phyloP scores from a whole-genome alignment of 1,140 invertebrate species.

The Leucophenga varia region DNA sequence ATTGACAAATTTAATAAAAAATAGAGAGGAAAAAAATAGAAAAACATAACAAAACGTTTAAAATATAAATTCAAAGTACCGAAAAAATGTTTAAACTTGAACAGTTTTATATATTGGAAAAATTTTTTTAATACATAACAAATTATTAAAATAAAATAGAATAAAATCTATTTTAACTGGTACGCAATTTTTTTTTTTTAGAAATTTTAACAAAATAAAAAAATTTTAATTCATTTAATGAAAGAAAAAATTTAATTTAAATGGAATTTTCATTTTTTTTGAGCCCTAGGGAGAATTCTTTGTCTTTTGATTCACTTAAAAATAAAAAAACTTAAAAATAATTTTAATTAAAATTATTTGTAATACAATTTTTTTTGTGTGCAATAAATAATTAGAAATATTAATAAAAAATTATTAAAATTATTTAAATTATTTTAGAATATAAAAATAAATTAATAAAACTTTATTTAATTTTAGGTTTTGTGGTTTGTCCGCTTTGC shows the following conservation, averaged over 20 bases:
- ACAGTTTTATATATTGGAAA: too few relatives aligned
- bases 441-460: conserved; percentile 14
- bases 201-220: conserved; percentile 34
- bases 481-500: conserved; percentile 34
- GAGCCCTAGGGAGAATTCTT: conserved; percentile 54
- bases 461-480: conserved; percentile 29
- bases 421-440: conserved; percentile 18
- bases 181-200: conserved; percentile 14
- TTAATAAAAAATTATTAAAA: conserved; percentile 25
- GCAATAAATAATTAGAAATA: not conserved
- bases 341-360: conserved; percentile 23
- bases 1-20: conserved; percentile 29
- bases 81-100: not conserved
- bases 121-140: too few relatives aligned
- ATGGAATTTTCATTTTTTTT: conserved; percentile 24
- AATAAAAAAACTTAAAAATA: conserved; percentile 8
- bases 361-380: conserved; percentile 2
- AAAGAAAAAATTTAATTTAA: conserved; percentile 30
- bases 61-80: too few relatives aligned
- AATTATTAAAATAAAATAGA: too few relatives aligned
- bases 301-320: conserved; percentile 28
- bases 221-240: conserved; percentile 53
- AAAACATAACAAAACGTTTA: conserved; percentile 1
- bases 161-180: too few relatives aligned
- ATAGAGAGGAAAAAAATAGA: too few relatives aligned